A percentile compares a stretch with the other conserved stretches of the same genome.
phyloP scores from a whole-genome alignment of 2,797 vertebrate genomes.

The Avahi laniger region DNA sequence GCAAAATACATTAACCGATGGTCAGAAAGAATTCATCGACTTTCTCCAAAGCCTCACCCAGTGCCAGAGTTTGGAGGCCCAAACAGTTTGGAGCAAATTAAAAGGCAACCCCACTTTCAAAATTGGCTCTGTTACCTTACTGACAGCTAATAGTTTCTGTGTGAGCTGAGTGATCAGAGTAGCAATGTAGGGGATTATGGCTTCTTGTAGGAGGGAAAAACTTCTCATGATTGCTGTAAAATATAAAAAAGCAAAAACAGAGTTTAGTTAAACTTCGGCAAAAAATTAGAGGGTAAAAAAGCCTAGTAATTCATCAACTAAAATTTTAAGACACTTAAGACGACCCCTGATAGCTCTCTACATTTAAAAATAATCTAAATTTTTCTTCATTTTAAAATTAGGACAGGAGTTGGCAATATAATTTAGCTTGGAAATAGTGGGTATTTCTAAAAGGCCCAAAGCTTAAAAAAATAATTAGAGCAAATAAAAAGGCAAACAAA shows the following conservation, averaged over 20 bases:
- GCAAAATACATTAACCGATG: background rate
- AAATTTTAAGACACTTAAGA: slow-evolving; percentile 12
- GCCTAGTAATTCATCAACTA: slow-evolving; percentile 8
- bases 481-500: background rate
- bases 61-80: background rate
- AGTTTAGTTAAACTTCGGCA: slow-evolving; percentile 43
- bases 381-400: slow-evolving; percentile 36
- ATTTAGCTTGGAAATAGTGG: background rate
- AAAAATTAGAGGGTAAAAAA: background rate
- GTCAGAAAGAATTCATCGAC: background rate
- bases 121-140: slow-evolving; percentile 91
- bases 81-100: background rate
- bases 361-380: slow-evolving; percentile 7
- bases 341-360: background rate
- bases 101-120: background rate
- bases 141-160: slow-evolving; percentile 96
- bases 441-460: background rate
- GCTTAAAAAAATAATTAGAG: background rate
- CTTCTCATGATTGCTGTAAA: slow-evolving; percentile 98
- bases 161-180: slow-evolving; percentile 97
- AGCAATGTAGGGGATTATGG: slow-evolving; percentile 96
- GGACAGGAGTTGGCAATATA: background rate
- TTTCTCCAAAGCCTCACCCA: background rate
- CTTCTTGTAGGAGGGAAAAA: slow-evolving; percentile 97
- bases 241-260: slow-evolving; percentile 59